Evolutionary conservation across 2,888 invertebrate genomes (phyloP).

Genomic region (Sericinus montela): DNA sequence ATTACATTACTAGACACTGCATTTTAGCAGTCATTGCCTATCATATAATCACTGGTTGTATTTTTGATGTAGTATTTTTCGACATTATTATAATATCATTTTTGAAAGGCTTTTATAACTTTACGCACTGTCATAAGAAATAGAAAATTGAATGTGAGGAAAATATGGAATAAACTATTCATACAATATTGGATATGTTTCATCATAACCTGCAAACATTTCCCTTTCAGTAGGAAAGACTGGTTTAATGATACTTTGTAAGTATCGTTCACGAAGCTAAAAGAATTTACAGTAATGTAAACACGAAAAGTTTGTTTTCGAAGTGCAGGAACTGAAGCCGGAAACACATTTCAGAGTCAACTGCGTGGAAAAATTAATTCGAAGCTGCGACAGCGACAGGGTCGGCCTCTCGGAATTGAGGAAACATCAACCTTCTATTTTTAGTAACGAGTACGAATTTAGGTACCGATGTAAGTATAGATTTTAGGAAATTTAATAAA

Average conservation of each 20-base stretch:
- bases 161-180: no score
- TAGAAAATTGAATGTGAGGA: no score
- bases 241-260: conserved; percentile 56
- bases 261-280: conserved; percentile 62
- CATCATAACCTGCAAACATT: conserved; percentile 33
- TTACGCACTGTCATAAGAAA: no score
- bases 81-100: no score
- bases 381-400: conserved; percentile 52
- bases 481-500: neutral
- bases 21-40: no score
- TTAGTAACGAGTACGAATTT: conserved; percentile 28
- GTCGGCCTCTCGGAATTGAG: conserved; percentile 7
- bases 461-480: conserved; percentile 6
- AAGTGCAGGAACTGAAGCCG: conserved; percentile 68
- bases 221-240: conserved; percentile 43
- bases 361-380: conserved; percentile 76
- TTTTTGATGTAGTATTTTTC: no score
- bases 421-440: conserved; percentile 19
- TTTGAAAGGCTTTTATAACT: no score
- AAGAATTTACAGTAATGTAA: conserved; percentile 73
- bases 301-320: conserved; percentile 74
- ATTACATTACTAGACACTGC: no score
- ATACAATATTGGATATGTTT: no score
- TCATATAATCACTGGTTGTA: no score
- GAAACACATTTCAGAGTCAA: conserved; percentile 73